Evolutionary conservation across 2,888 invertebrate genomes (phyloP), one percentile per base, ranked within the genome.

Genomic region (Galeruca laticollis): DNA sequence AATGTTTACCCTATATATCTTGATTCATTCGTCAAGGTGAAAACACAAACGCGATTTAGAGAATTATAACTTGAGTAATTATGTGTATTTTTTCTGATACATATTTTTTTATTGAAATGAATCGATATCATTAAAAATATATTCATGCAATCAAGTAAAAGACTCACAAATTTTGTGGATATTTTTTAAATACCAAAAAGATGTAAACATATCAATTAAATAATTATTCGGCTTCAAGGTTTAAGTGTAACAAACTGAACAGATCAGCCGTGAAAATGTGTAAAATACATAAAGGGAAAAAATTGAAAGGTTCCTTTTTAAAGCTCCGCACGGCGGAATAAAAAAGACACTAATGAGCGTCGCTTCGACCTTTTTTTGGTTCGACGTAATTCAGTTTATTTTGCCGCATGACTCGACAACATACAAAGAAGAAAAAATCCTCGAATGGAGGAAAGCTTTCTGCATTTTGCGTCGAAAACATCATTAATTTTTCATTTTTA

Each of bases 211-310:
- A 47, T 47, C 47, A 47, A 47, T 15, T 47, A 47, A 47, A 47
- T 15, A 8, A 47, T 21, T 60, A 60, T 21, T 26, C 56, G 31
- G 21, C 15, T 31, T 43, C 10, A 40, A 21, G 26, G 43, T 63
- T 63, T 56, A 18, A 10, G 18, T 31, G 63, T 56, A 5, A 20
- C 43, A 11, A 56, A 64, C 56, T 18, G 56, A 57, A 57, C 59
- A 51, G 59, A 68, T 68, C 62, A 68, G 62, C 56, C 56, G 62
- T 57, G 60, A 65, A 64, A 69, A 60, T 40, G 63, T 64, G 64
- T 60, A 69, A 63, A 69, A 63, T 69, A 64, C 69, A 64, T 60
- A 64, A 64, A 60, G 60, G 51, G 20, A 33, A 63, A 60, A 69
- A 64, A 52, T 64, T 40, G 35, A 69, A 47, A 52, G 51, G 51